These are phyloP conservation scores for Empis livida DNA, from an alignment of 2,888 invertebrate species.

Conservation along the genomic window DNA sequence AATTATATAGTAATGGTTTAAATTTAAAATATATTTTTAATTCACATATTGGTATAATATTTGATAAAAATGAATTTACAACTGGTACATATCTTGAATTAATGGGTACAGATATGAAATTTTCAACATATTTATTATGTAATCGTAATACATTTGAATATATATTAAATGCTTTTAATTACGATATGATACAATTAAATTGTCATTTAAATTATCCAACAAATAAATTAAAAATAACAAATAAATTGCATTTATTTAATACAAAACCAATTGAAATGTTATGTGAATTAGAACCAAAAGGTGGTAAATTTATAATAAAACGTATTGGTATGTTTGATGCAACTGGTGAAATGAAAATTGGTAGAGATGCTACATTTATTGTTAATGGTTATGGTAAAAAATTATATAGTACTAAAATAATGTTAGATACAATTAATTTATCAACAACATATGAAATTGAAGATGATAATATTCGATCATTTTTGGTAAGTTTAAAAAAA, in stretches of 20 bases:
- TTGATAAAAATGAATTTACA: conserved; percentile 22
- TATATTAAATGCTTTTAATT: conserved; percentile 18
- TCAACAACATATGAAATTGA: conserved; percentile 25
- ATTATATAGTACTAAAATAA: conserved; percentile 24
- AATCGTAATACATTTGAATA: conserved; percentile 30
- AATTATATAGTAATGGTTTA: conserved; percentile 38
- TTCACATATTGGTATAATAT: conserved; percentile 23
- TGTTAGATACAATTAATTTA: conserved; percentile 28
- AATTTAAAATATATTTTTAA: conserved; percentile 23
- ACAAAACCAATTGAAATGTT: conserved; percentile 20
- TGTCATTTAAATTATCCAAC: conserved; percentile 21
- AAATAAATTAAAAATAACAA: conserved; percentile 16
- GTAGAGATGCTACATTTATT: conserved; percentile 24
- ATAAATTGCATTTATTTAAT: conserved; percentile 21
- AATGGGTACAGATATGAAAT: conserved; percentile 24
- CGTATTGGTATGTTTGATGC: conserved; percentile 21
- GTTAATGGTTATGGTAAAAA: conserved; percentile 18
- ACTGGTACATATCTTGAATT: conserved; percentile 26
- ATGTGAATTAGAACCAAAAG: conserved; percentile 20
- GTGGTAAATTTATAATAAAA: conserved; percentile 19
- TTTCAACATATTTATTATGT: conserved; percentile 20
- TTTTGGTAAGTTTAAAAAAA: conserved; percentile 24
- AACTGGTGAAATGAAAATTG: conserved; percentile 21
- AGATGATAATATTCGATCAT: conserved; percentile 23
- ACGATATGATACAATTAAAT: conserved; percentile 19